Percentiles rank a stretch among this genome's conserved stretches.
Evolutionary conservation across 2,888 invertebrate genomes (phyloP).

Genomic region (Lasioglossum leucozonium): DNA sequence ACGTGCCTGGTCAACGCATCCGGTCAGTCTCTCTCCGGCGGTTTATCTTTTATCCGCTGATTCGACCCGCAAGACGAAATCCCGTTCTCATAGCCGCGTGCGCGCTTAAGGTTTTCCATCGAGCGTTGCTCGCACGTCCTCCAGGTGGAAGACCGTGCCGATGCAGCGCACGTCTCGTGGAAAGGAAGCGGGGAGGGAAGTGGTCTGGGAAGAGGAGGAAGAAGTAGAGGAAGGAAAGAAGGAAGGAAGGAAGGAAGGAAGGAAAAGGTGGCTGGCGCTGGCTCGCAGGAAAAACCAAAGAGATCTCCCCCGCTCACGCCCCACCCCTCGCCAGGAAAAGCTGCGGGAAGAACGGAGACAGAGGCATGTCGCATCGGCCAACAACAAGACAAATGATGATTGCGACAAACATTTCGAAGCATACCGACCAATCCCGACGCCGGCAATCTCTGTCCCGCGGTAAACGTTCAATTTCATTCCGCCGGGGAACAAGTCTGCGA

Average conservation of each 20-base stretch:
- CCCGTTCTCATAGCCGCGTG: conserved; percentile 15
- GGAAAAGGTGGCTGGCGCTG: conserved; percentile 38
- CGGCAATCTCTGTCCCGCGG: conserved; percentile 36
- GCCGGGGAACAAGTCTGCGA: conserved; percentile 23
- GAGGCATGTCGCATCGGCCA: conserved; percentile 43
- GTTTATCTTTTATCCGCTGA: conserved; percentile 50
- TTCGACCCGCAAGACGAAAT: conserved; percentile 34
- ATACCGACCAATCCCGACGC: conserved; percentile 48
- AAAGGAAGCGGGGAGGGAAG: neutral
- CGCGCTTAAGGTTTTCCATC: conserved; percentile 42
- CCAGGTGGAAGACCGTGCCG: conserved; percentile 12
- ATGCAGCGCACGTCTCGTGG: conserved; percentile 55
- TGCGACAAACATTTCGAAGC: conserved; percentile 63
- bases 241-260: conserved; percentile 30
- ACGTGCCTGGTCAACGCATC: neutral
- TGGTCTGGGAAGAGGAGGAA: neutral
- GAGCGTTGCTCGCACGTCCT: conserved; percentile 35
- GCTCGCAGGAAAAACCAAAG: conserved; percentile 40
- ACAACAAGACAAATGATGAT: conserved; percentile 67
- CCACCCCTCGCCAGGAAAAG: neutral
- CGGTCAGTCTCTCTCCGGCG: conserved; percentile 2
- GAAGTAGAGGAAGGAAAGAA: conserved; percentile 9
- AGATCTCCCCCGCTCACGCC: neutral
- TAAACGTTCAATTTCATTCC: conserved; percentile 59
- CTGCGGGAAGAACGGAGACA: neutral